A percentile compares a stretch with the other conserved stretches of the same genome.
Evolutionary conservation across 2,888 invertebrate species (phyloP).

Genomic region (Netelia virgata): DNA sequence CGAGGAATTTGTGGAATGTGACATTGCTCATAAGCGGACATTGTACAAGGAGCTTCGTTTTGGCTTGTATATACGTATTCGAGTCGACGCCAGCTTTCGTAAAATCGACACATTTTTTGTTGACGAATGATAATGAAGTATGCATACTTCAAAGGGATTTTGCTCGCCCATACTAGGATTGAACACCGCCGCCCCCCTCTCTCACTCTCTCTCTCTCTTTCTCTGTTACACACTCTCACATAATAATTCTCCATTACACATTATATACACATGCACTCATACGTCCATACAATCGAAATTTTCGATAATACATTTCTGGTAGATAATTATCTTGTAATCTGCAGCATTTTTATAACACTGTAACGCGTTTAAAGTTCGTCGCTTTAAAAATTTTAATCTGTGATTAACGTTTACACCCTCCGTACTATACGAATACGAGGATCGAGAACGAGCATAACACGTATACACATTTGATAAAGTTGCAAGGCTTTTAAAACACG

Average conservation of each 20-base stretch:
- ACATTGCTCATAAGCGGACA: conserved; percentile 42
- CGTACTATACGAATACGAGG: conserved; percentile 8
- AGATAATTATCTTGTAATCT: conserved; percentile 34
- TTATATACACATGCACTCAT: conserved; percentile 16
- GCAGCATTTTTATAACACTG: conserved; percentile 31
- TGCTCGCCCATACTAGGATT: conserved; percentile 22
- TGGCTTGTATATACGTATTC: conserved; percentile 38
- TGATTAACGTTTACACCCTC: conserved; percentile 43
- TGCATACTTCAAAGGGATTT: conserved; percentile 14
- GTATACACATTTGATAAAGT: conserved; percentile 47
- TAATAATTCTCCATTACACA: too few species aligned
- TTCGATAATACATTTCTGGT: conserved; percentile 63
- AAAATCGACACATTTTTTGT: conserved; percentile 5
- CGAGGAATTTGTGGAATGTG: conserved; percentile 62
- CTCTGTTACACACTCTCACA: too few species aligned
- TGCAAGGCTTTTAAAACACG: conserved; percentile 39
- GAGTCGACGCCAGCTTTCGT: conserved; percentile 2
- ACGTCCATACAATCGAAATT: conserved; percentile 49
- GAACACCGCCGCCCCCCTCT: conserved; percentile 21
- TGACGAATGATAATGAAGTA: conserved; percentile 2
- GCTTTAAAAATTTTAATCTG: conserved; percentile 27
- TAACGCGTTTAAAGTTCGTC: conserved; percentile 14
- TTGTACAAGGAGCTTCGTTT: conserved; percentile 26
- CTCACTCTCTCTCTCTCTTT: too few species aligned
- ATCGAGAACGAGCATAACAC: conserved; percentile 40